These are phyloP conservation scores for Montipora capitata DNA, from an alignment of 92 coral and sea anemone species.

Conservation along the genomic window DNA sequence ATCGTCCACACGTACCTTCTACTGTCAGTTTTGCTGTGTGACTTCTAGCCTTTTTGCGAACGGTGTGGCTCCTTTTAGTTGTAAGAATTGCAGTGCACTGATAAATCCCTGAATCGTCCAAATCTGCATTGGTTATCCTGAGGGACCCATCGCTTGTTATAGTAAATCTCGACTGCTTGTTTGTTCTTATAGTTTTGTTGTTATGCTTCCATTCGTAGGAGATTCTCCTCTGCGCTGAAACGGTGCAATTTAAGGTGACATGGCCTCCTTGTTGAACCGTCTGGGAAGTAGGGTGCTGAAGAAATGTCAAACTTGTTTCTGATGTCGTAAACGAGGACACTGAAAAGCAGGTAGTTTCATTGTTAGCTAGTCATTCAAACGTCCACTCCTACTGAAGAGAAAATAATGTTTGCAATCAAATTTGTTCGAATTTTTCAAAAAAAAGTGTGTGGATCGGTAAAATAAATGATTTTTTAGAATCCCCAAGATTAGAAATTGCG, in stretches of 20 bases:
- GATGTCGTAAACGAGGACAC: slow-evolving; percentile 16
- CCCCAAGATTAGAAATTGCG: too few species aligned
- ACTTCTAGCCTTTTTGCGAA: slow-evolving; percentile 29
- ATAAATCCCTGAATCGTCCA: slow-evolving; percentile 28
- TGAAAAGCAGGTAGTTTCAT: not conserved
- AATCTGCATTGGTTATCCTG: slow-evolving; percentile 9
- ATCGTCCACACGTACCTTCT: slow-evolving; percentile 11
- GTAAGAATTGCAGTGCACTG: slow-evolving; percentile 8
- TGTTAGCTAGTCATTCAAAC: not conserved
- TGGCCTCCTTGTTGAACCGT: slow-evolving; percentile 4
- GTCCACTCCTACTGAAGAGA: too few species aligned
- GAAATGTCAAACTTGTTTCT: not conserved
- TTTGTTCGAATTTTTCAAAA: too few species aligned
- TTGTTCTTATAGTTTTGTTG: slow-evolving; percentile 10
- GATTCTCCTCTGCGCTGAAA: not conserved
- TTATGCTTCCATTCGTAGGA: slow-evolving; percentile 37
- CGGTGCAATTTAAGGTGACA: slow-evolving; percentile 27
- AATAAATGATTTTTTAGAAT: too few species aligned
- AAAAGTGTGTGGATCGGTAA: too few species aligned
- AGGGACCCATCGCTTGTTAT: slow-evolving; percentile 20
- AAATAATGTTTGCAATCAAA: too few species aligned
- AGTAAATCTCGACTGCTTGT: slow-evolving; percentile 12
- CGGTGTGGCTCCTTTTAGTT: not conserved
- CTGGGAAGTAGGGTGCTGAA: slow-evolving; percentile 14
- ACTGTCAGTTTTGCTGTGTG: slow-evolving; percentile 14